Conservation (phyloP, 2,888 invertebrate genomes). For the Pelosia muscerda region DNA sequence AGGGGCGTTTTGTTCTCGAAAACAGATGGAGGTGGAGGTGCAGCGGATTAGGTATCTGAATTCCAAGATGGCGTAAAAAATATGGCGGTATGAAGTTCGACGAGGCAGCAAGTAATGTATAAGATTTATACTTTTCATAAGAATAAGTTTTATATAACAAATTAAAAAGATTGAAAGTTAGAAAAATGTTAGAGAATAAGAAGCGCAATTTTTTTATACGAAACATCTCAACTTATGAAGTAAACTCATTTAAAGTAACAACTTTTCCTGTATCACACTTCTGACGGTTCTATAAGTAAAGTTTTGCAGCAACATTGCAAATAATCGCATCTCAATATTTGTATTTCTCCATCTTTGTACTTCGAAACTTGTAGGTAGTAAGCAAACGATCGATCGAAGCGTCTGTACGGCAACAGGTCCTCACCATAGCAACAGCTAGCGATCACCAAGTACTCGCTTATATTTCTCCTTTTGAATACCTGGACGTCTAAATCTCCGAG, state of each 20-base stretch:
- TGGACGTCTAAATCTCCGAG: constrained; percentile 23
- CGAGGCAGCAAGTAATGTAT: no score
- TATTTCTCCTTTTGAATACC: constrained; percentile 45
- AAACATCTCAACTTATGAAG: no score
- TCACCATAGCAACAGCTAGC: constrained; percentile 49
- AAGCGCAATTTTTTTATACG: no score
- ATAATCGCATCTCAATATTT: neutral
- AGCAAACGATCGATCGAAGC: constrained; percentile 19
- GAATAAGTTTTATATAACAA: no score
- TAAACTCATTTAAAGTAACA: neutral
- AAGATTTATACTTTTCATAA: no score
- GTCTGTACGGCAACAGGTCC: constrained; percentile 61
- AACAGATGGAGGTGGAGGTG: no score
- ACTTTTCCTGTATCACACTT: neutral
- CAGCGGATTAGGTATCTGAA: no score
- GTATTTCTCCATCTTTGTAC: constrained; percentile 4
- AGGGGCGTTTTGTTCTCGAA: no score
- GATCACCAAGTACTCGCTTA: constrained; percentile 39
- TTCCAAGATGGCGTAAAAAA: no score
- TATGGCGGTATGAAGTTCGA: no score
- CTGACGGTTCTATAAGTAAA: neutral
- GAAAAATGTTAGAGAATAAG: no score
- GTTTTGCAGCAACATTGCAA: neutral
- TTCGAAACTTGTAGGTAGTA: neutral
- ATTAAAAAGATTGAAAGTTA: no score